phyloP scores from a whole-genome alignment of 2,113 vertebrate genomes.

The Cebus imitator region DNA sequence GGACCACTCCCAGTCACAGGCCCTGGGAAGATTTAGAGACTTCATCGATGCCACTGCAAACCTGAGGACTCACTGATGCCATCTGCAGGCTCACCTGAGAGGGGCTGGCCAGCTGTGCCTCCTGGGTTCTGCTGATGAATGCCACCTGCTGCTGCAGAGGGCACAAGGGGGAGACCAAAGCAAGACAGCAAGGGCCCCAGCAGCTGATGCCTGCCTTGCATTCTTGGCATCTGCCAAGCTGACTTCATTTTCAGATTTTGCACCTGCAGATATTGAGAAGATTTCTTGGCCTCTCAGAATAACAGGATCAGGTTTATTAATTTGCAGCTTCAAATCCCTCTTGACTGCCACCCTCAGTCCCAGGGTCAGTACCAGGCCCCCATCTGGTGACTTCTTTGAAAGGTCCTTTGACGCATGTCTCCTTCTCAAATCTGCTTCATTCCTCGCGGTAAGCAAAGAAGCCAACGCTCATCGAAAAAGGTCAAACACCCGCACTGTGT shows the following conservation, averaged over 20 bases:
- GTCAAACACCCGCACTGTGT: slow-evolving; percentile 66
- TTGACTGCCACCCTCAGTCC: background rate
- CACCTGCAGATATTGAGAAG: background rate
- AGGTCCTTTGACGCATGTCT: slow-evolving; percentile 26
- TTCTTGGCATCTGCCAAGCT: background rate
- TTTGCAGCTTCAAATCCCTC: background rate
- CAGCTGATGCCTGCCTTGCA: background rate
- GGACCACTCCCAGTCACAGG: background rate
- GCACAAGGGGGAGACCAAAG: background rate
- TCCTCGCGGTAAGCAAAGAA: slow-evolving; percentile 38
- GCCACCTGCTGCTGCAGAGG: background rate
- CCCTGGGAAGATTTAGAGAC: background rate
- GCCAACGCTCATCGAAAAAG: slow-evolving; percentile 48
- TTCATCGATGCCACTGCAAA: background rate
- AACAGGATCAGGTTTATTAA: slow-evolving; percentile 22
- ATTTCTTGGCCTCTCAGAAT: background rate
- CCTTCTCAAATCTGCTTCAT: slow-evolving; percentile 4
- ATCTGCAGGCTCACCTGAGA: background rate
- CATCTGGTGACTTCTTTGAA: slow-evolving; percentile 31
- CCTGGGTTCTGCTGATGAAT: background rate
- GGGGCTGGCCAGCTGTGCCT: background rate
- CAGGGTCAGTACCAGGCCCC: background rate
- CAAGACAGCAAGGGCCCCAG: fast-evolving
- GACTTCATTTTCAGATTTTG: slow-evolving; percentile 5
- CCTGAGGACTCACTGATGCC: background rate